phyloP scores from a whole-genome alignment of 1,140 invertebrate species.

The Ips nitidus region DNA sequence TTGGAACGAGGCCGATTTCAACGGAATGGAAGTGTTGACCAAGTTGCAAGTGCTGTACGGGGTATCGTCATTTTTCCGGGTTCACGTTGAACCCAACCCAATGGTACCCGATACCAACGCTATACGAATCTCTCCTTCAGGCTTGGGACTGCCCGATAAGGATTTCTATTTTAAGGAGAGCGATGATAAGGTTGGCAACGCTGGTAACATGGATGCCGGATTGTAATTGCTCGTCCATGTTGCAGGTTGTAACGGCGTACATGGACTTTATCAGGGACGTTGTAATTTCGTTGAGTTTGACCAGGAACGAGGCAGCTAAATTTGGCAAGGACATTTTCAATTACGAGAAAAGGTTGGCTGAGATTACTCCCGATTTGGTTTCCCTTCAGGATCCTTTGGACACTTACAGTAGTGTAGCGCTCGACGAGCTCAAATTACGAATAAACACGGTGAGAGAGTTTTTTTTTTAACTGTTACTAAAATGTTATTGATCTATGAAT shows the following conservation, averaged over 20 bases:
- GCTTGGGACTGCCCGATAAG: conserved; percentile 58
- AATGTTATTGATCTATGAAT: neutral
- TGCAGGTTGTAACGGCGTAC: conserved; percentile 58
- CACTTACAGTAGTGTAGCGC: conserved; percentile 50
- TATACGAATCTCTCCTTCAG: conserved; percentile 57
- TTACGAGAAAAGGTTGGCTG: conserved; percentile 63
- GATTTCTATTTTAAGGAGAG: conserved; percentile 57
- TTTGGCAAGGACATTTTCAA: conserved; percentile 62
- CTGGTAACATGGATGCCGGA: conserved; percentile 31
- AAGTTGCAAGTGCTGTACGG: conserved; percentile 54
- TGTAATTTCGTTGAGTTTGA: conserved; percentile 54
- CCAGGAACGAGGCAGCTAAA: conserved; percentile 53
- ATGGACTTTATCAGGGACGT: conserved; percentile 60
- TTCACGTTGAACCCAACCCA: conserved; percentile 57
- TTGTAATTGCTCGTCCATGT: conserved; percentile 6
- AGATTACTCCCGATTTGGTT: conserved; percentile 54
- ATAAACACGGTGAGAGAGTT: conserved; percentile 53
- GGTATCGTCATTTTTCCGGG: conserved; percentile 56
- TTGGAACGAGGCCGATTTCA: conserved; percentile 55
- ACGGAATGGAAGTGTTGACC: conserved; percentile 50
- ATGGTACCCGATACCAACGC: conserved; percentile 51
- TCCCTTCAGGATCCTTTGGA: conserved; percentile 51
- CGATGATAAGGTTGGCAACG: conserved; percentile 48
- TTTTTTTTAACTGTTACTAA: conserved; percentile 24
- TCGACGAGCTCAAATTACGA: conserved; percentile 52